Conservation (phyloP, 2,888 invertebrate genomes). For the Allophyes oxyacanthae region DNA sequence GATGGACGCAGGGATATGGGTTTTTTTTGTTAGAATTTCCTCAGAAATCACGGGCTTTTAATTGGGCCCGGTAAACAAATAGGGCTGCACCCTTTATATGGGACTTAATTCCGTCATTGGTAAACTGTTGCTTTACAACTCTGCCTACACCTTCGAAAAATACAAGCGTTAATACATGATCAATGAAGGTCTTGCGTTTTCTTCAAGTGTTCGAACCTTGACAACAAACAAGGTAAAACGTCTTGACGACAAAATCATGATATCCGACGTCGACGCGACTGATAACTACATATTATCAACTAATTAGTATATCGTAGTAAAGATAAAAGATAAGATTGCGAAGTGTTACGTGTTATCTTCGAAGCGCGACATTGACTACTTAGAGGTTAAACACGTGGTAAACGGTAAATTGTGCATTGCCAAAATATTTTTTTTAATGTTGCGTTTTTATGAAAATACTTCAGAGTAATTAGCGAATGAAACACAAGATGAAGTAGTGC, state of each 20-base stretch:
- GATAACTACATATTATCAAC: background rate
- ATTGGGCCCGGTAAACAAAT: too few relatives aligned
- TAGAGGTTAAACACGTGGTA: slow-evolving; percentile 30
- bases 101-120: too few relatives aligned
- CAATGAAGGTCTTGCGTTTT: too few relatives aligned
- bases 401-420: slow-evolving; percentile 20
- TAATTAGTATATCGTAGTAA: slow-evolving; percentile 2
- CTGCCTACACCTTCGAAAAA: too few relatives aligned
- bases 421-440: too few relatives aligned
- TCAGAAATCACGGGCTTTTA: too few relatives aligned
- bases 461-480: background rate
- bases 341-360: slow-evolving; percentile 2
- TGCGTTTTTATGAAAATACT: background rate
- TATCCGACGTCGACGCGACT: background rate
- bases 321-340: slow-evolving; percentile 9
- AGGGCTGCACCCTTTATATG: too few relatives aligned
- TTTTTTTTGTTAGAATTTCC: too few relatives aligned
- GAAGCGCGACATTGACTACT: slow-evolving; percentile 39
- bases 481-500: background rate
- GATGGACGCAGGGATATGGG: too few relatives aligned
- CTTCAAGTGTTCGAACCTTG: background rate
- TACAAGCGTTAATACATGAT: too few relatives aligned
- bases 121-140: too few relatives aligned
- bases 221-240: background rate
- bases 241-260: background rate